Conservation (phyloP, 2,113 vertebrate species). For the Pedionomus torquatus region DNA sequence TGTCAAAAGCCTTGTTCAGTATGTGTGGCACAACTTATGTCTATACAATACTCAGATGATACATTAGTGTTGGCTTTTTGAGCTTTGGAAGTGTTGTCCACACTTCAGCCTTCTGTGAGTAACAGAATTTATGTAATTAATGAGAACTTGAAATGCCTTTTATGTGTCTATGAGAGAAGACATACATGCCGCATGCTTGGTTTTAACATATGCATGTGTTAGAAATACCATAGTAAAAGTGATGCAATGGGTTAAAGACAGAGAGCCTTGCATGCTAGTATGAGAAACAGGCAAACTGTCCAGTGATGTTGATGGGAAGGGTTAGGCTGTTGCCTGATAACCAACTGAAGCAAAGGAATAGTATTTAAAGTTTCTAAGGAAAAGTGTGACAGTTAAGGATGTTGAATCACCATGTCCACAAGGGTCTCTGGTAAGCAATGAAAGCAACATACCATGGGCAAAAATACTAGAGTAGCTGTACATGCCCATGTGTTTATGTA, state of each 20-base stretch:
- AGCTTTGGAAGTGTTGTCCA: background rate
- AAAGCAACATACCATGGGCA: background rate
- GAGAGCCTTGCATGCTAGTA: background rate
- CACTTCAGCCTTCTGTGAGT: background rate
- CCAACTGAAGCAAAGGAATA: background rate
- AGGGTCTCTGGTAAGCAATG: background rate
- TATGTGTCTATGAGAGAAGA: background rate
- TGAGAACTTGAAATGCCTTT: background rate
- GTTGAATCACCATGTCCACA: background rate
- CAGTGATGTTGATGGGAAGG: background rate
- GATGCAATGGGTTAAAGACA: background rate
- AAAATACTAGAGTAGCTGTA: background rate
- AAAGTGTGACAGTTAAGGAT: background rate
- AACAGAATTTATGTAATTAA: background rate
- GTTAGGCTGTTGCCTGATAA: background rate
- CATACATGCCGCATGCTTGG: background rate
- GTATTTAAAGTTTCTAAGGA: background rate
- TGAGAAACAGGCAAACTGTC: background rate
- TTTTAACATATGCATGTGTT: background rate
- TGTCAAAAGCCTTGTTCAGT: background rate
- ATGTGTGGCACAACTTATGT: background rate
- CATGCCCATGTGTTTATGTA: rapidly evolving
- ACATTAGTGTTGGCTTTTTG: background rate
- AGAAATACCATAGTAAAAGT: background rate
- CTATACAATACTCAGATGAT: background rate